Evolutionary conservation across 2,113 vertebrate species (phyloP).

Genomic region (Corvus moneduloides): DNA sequence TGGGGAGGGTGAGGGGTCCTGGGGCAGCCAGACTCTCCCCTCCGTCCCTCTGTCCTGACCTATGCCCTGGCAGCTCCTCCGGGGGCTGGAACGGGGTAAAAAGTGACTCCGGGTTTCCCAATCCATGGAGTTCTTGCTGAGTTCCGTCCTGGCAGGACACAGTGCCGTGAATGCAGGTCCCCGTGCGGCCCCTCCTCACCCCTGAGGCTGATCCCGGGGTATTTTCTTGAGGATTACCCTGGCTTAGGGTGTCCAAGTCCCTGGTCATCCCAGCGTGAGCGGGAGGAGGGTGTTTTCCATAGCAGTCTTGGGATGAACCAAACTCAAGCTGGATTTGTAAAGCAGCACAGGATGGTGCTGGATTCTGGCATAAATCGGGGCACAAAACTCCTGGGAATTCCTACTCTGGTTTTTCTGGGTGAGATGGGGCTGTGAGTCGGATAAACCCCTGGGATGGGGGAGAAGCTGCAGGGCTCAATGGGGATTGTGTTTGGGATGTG

Average conservation of each 20-base stretch:
- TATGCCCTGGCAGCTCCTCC: neutral
- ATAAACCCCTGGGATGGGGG: neutral
- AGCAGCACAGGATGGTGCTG: neutral
- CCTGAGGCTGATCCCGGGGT: neutral
- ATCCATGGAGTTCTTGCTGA: neutral
- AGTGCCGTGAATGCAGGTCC: neutral
- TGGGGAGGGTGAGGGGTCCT: neutral
- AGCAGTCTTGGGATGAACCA: neutral
- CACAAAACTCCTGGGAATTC: neutral
- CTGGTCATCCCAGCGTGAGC: neutral
- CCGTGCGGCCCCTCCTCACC: neutral
- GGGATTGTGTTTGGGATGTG: no score
- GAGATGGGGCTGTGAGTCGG: fast-evolving
- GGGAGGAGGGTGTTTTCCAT: fast-evolving
- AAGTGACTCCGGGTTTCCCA: neutral
- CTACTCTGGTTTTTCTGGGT: neutral
- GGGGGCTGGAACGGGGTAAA: neutral
- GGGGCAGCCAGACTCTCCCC: neutral
- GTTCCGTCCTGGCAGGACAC: neutral
- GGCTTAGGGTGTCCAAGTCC: neutral
- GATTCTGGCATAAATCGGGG: neutral
- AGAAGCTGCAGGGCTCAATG: fast-evolving
- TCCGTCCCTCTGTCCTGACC: neutral
- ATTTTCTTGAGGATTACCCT: neutral
- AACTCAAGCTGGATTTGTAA: neutral